Evolutionary conservation across 2,113 vertebrate species (phyloP).

Genomic region (Oriolus oriolus): DNA sequence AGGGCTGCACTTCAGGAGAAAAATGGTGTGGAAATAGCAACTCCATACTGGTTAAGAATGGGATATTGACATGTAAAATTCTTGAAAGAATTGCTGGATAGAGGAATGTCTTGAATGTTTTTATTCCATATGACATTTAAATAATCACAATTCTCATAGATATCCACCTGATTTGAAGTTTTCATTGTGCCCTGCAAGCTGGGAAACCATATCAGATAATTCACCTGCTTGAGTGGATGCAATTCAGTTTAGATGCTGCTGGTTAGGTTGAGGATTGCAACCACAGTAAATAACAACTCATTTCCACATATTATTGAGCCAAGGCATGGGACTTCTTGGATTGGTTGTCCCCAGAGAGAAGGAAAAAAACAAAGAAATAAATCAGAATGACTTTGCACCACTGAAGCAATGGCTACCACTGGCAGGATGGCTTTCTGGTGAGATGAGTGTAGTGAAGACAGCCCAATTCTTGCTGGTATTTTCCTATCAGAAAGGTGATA

Average conservation of each 20-base stretch:
- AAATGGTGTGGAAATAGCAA: constrained; percentile 43
- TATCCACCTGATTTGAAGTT: background rate
- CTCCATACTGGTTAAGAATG: constrained; percentile 15
- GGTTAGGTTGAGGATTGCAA: background rate
- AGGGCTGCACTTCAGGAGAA: constrained; percentile 1
- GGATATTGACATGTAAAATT: constrained; percentile 56
- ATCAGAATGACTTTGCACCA: constrained; percentile 55
- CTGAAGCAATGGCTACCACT: background rate
- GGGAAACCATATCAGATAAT: background rate
- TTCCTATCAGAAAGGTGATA: background rate
- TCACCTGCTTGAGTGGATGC: background rate
- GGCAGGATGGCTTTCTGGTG: background rate
- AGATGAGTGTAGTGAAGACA: background rate
- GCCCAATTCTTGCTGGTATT: background rate
- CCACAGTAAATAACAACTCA: constrained; percentile 44
- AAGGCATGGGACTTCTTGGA: constrained; percentile 28
- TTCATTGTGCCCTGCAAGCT: background rate
- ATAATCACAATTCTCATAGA: background rate
- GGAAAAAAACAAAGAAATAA: constrained; percentile 28
- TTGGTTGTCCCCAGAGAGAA: constrained; percentile 44
- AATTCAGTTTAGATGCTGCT: background rate
- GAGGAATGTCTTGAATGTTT: background rate
- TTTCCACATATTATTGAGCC: constrained; percentile 48
- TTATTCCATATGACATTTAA: constrained; percentile 12
- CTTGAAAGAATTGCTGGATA: constrained; percentile 30